Evolutionary conservation across 2,113 vertebrate genomes (phyloP).

Genomic region (Phrynosoma platyrhinos): DNA sequence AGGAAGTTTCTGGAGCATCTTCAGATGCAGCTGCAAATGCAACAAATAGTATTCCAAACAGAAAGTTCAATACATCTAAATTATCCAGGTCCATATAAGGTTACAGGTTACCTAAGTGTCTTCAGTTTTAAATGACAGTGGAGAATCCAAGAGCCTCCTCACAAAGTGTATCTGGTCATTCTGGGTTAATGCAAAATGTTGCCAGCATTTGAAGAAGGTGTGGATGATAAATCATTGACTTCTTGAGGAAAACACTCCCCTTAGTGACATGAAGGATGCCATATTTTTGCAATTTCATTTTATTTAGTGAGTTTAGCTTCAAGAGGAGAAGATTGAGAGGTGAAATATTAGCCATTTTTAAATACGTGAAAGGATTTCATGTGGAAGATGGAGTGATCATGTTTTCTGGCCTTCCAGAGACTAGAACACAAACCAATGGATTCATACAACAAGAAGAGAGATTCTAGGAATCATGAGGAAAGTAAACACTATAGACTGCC

Average conservation of each 20-base stretch:
- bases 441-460: too few species aligned
- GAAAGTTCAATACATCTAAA: neutral
- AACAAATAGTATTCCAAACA: neutral
- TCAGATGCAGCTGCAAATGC: neutral
- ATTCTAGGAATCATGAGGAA: too few species aligned
- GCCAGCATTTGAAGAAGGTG: neutral
- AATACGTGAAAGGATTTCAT: too few species aligned
- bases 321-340: too few species aligned
- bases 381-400: too few species aligned
- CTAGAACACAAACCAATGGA: too few species aligned
- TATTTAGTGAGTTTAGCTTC: neutral
- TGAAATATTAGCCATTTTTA: too few species aligned
- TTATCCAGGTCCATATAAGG: neutral
- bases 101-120: neutral
- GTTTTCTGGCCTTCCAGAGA: too few species aligned
- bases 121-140: neutral
- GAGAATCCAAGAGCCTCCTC: too few species aligned
- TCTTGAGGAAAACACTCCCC: neutral
- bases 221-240: neutral
- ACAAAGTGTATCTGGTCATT: too few species aligned
- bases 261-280: neutral
- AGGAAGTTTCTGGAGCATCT: neutral
- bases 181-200: too few species aligned
- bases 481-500: too few species aligned
- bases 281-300: neutral